Percentiles rank a stretch among this genome's conserved stretches.
phyloP scores from a whole-genome alignment of 2,797 vertebrate species.

The Myiotriccus ornatus region DNA sequence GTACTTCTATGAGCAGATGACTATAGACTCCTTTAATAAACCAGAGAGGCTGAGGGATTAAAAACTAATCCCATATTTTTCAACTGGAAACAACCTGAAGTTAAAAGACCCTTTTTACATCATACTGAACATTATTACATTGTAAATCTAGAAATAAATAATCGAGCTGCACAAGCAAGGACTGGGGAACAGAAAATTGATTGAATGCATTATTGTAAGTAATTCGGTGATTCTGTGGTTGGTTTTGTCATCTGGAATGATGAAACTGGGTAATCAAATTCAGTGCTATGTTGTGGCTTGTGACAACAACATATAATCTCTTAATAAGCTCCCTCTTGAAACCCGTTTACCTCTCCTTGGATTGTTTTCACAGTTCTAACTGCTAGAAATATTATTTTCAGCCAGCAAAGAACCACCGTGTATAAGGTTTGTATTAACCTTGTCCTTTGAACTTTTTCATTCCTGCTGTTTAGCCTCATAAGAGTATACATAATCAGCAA shows the following conservation, averaged over 20 bases:
- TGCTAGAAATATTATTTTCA: neutral
- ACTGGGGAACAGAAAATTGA: neutral
- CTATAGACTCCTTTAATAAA: conserved; percentile 15
- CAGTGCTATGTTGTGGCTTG: neutral
- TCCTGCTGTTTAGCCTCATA: neutral
- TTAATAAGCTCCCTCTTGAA: neutral
- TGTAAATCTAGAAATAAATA: neutral
- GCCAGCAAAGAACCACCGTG: neutral
- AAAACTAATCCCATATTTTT: neutral
- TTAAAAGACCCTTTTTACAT: neutral
- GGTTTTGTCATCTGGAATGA: neutral
- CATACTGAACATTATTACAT: neutral
- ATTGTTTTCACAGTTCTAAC: neutral
- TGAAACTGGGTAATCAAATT: neutral
- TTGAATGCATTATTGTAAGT: neutral
- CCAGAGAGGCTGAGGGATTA: neutral
- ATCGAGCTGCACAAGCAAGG: neutral
- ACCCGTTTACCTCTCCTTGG: neutral
- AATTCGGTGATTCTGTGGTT: neutral
- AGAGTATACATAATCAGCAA: neutral
- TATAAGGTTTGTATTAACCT: neutral
- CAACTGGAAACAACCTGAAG: neutral
- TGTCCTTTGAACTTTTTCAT: neutral
- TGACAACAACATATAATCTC: neutral
- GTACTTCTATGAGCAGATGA: neutral